These are phyloP conservation scores for Ailuropoda melanoleuca DNA, from an alignment of 2,113 vertebrate genomes.

Conservation along the genomic window DNA sequence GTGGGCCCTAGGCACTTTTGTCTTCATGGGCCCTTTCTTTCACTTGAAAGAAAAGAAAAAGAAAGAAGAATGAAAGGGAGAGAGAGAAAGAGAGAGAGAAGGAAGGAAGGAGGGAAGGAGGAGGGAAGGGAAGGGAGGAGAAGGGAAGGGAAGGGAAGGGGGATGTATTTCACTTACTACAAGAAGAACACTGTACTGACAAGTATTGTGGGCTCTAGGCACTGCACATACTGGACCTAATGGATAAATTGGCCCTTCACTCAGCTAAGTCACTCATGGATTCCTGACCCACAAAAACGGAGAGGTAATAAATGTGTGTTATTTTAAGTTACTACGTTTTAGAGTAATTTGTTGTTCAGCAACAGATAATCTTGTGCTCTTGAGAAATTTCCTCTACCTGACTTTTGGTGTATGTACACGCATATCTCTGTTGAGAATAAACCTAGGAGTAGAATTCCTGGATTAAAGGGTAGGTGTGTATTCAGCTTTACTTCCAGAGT, in stretches of 20 bases:
- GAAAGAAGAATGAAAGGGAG: accelerated
- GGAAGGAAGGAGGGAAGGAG: neutral
- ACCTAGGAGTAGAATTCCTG: neutral
- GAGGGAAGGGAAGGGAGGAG: neutral
- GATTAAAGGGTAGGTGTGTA: neutral
- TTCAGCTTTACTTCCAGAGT: neutral
- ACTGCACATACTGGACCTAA: neutral
- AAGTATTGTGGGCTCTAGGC: neutral
- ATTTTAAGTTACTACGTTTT: neutral
- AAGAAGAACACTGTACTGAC: neutral
- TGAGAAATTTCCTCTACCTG: neutral
- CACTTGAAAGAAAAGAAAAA: neutral
- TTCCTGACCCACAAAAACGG: neutral
- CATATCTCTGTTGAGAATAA: neutral
- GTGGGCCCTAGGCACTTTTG: neutral
- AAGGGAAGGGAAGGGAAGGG: neutral
- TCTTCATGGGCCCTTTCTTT: neutral
- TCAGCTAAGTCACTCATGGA: neutral
- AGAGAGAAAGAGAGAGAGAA: accelerated
- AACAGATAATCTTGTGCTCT: neutral
- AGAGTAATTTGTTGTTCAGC: neutral
- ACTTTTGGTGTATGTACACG: neutral
- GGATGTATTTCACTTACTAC: neutral
- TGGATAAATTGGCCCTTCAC: neutral
- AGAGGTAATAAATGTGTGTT: neutral